Conservation (phyloP, 1,140 invertebrate species). For the Heliconius himera region DNA sequence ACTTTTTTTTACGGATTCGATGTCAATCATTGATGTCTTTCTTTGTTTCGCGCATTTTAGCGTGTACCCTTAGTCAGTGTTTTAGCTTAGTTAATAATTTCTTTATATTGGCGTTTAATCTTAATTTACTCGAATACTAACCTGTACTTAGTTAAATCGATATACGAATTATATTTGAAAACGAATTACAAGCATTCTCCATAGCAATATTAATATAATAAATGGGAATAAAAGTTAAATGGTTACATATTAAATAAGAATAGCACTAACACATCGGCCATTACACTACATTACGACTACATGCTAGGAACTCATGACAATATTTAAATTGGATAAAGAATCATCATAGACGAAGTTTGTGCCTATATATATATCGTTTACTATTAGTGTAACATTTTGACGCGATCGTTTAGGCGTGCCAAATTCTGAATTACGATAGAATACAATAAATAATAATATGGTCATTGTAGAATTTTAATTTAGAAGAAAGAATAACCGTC, state of each 20-base stretch:
- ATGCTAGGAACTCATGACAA: constrained; percentile 27
- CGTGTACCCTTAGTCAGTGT: constrained; percentile 1
- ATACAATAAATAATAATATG: not conserved
- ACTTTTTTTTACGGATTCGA: constrained; percentile 45
- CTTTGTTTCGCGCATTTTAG: constrained; percentile 20
- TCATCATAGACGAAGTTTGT: constrained; percentile 7
- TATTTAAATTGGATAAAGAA: constrained; percentile 16
- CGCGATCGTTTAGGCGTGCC: not conserved
- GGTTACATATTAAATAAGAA: not conserved
- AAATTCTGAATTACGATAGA: constrained; percentile 14
- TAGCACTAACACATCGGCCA: not conserved
- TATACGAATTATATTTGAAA: not conserved
- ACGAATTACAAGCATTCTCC: not conserved
- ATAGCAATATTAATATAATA: not conserved
- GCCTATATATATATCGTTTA: constrained; percentile 2
- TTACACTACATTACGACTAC: not conserved
- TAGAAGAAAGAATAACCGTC: no score
- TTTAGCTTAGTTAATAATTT: constrained; percentile 13
- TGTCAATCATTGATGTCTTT: constrained; percentile 39
- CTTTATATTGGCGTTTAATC: constrained; percentile 12
- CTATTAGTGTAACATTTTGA: not conserved
- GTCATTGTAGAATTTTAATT: not conserved
- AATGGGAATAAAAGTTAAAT: not conserved
- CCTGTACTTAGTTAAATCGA: not conserved
- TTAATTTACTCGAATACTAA: constrained; percentile 14